These are phyloP conservation scores for Myanophis thanlyinensis DNA, from an alignment of 2,113 vertebrate species.

Conservation along the genomic window DNA sequence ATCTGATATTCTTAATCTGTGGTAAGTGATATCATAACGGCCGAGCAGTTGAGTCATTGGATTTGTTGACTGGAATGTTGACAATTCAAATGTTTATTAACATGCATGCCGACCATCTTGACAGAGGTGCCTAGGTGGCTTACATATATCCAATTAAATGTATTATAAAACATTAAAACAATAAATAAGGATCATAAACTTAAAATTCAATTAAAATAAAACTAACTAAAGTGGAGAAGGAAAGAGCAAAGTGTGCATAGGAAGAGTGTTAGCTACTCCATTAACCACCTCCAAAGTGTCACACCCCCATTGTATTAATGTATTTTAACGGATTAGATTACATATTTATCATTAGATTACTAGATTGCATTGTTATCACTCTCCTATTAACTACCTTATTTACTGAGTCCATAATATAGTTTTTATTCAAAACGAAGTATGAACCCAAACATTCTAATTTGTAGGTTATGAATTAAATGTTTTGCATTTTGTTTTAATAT, in stretches of 20 bases:
- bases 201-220: no score
- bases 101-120: neutral
- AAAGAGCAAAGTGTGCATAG: no score
- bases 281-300: neutral
- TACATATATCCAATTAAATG: neutral
- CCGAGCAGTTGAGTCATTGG: neutral
- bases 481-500: neutral
- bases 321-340: neutral
- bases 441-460: neutral
- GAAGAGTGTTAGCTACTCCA: neutral
- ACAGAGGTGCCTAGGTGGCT: neutral
- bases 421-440: neutral
- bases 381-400: neutral
- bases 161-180: neutral
- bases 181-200: neutral
- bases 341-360: neutral
- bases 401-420: neutral
- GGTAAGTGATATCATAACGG: neutral
- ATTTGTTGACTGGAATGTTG: neutral
- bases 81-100: neutral
- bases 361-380: neutral
- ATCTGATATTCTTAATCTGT: neutral
- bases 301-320: neutral
- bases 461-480: neutral
- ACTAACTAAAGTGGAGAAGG: no score